Conservation (phyloP, 2,113 vertebrate species). For the Nothocercus nigrocapillus region DNA sequence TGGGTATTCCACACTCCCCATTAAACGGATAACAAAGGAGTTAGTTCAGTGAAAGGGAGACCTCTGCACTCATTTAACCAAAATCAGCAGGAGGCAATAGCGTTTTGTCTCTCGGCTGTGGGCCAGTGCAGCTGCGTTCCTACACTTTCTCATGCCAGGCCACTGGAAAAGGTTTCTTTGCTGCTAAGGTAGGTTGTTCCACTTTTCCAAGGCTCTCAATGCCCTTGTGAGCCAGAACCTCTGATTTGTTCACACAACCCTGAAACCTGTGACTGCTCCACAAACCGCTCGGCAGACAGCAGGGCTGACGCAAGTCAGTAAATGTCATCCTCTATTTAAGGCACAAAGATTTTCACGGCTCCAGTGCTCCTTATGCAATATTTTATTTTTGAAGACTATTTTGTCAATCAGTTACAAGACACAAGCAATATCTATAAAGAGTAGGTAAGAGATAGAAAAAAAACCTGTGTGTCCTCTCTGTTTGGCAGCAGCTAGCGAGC, state of each 20-base stretch:
- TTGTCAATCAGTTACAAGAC: not conserved
- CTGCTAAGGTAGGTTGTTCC: not conserved
- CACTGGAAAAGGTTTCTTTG: not conserved
- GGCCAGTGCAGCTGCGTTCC: not conserved
- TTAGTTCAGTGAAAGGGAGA: not conserved
- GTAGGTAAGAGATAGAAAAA: not conserved
- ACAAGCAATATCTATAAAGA: not conserved
- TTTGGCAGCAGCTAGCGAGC: conserved; percentile 26
- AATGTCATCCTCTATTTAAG: not conserved
- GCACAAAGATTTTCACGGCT: not conserved
- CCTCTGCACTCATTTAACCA: not conserved
- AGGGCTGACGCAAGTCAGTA: not conserved
- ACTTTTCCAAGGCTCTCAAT: not conserved
- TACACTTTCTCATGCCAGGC: not conserved
- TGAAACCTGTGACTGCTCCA: not conserved
- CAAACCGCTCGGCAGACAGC: not conserved
- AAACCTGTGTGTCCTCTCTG: not conserved
- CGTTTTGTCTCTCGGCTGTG: not conserved
- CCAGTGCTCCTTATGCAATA: not conserved
- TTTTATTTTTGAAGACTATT: conserved; percentile 36
- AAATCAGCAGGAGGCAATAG: not conserved
- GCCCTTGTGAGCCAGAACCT: not conserved
- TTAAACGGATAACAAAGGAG: not conserved
- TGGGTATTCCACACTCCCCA: not conserved
- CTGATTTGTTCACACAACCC: not conserved